Percentiles rank a stretch among this genome's conserved stretches.
Conservation (phyloP, 2,113 vertebrate species). For the Crotalus horridus region DNA sequence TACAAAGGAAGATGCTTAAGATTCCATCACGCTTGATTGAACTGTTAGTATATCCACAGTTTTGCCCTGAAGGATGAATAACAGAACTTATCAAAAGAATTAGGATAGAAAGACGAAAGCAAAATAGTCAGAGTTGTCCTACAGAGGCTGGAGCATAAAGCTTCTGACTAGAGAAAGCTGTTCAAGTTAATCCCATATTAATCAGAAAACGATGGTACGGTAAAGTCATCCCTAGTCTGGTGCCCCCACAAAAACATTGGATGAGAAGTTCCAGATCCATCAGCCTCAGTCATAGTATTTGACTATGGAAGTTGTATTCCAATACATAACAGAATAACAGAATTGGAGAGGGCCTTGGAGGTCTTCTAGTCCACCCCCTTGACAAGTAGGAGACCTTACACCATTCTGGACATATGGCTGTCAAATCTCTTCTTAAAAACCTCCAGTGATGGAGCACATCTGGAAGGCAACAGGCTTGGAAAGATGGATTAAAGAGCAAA, state of each 20-base stretch:
- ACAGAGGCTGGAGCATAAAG: not conserved
- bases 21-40: conserved; percentile 35
- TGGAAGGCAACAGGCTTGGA: not conserved
- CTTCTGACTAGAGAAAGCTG: not conserved
- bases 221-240: not conserved
- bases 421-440: not conserved
- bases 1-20: conserved; percentile 35
- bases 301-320: not conserved
- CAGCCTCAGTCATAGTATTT: not conserved
- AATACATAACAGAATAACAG: not conserved
- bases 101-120: not conserved
- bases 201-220: not conserved
- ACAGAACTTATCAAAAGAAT: not conserved
- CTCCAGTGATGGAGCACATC: not conserved
- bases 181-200: not conserved
- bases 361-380: not conserved
- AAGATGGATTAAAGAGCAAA: not conserved
- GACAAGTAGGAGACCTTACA: no score
- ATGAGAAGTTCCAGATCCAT: not conserved
- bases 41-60: conserved; percentile 27
- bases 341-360: not conserved
- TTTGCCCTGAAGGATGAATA: not conserved
- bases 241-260: not conserved
- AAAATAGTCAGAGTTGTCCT: not conserved
- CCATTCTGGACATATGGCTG: not conserved